Conservation (phyloP, 2,113 vertebrate genomes). For the Muscicapa adusta region DNA sequence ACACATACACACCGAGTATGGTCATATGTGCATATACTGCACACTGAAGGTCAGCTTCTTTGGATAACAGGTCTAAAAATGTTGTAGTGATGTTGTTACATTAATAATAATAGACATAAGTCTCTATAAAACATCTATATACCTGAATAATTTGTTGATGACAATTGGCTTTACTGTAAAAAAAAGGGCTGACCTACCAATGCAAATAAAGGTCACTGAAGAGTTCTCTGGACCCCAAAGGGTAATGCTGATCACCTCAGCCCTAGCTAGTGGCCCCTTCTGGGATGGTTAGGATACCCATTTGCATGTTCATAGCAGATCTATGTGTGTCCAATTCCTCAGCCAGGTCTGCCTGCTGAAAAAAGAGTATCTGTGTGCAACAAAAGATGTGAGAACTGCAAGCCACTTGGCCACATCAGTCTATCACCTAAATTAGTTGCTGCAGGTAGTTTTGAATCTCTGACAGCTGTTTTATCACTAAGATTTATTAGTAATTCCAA, state of each 20-base stretch:
- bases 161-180: background rate
- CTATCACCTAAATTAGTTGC: background rate
- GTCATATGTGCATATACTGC: background rate
- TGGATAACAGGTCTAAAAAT: background rate
- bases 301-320: background rate
- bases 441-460: background rate
- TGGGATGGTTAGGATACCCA: background rate
- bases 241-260: background rate
- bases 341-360: background rate
- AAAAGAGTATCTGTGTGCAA: background rate
- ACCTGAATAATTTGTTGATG: background rate
- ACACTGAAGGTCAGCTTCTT: background rate
- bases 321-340: background rate
- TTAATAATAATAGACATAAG: background rate
- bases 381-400: background rate
- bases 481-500: background rate
- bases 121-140: background rate
- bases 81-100: background rate
- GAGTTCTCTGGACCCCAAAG: background rate
- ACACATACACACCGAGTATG: background rate
- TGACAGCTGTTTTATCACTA: background rate
- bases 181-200: background rate
- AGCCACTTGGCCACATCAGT: background rate
- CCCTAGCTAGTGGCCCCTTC: background rate
- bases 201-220: background rate